phyloP scores from a whole-genome alignment of 92 coral and sea anemone species.

The Zoanthus sociatus region DNA sequence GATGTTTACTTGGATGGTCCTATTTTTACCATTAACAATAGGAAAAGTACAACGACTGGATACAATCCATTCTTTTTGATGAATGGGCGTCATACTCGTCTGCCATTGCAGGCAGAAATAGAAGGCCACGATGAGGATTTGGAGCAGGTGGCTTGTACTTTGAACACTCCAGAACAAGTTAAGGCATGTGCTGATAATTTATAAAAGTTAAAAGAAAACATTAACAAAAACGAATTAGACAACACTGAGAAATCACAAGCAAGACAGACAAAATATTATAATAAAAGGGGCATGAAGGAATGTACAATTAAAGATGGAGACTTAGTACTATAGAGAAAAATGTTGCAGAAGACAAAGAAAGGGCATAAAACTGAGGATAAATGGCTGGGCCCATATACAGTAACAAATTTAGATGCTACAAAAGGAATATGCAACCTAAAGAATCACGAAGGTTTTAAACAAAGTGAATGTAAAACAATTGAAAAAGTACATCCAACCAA shows the following conservation, averaged over 20 bases:
- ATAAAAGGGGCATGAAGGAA: neutral
- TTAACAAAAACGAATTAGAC: neutral
- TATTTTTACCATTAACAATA: conserved; percentile 68
- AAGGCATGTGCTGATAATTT: neutral
- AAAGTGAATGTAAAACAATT: neutral
- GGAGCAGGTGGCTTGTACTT: neutral
- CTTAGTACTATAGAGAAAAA: conserved; percentile 28
- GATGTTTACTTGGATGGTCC: conserved; percentile 75
- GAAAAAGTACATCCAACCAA: neutral
- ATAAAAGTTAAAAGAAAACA: neutral
- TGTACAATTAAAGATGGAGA: conserved; percentile 17
- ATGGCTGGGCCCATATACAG: neutral
- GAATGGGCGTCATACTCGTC: conserved; percentile 47
- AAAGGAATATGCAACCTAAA: neutral
- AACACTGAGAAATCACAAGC: neutral
- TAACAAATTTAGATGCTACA: neutral
- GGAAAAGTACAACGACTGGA: conserved; percentile 64
- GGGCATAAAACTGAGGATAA: conserved; percentile 1
- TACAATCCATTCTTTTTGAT: conserved; percentile 70
- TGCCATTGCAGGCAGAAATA: conserved; percentile 67
- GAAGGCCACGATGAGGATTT: neutral
- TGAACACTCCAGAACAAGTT: neutral
- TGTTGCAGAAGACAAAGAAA: conserved; percentile 20
- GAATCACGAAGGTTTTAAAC: neutral
- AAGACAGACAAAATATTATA: neutral